Evolutionary conservation across 2,888 invertebrate species (phyloP).

Genomic region (Choristoneura rosaceana): DNA sequence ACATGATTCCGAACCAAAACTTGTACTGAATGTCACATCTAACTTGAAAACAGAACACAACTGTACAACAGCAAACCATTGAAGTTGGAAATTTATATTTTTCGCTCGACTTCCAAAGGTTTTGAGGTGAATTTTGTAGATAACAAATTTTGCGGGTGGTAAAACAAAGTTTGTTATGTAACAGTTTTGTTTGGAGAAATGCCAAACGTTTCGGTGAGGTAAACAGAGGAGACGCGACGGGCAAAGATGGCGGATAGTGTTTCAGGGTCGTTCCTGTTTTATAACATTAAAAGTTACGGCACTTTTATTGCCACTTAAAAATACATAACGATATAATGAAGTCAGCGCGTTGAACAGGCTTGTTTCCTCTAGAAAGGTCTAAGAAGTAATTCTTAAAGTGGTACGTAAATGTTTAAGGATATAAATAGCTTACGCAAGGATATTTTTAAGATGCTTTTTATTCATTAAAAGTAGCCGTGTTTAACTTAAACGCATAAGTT

Average conservation of each 20-base stretch:
- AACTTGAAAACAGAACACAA: slow-evolving; percentile 46
- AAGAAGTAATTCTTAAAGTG: not conserved
- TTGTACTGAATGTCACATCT: slow-evolving; percentile 33
- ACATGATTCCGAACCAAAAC: slow-evolving; percentile 24
- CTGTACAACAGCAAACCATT: not conserved
- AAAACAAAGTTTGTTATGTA: slow-evolving; percentile 42
- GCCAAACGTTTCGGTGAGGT: slow-evolving; percentile 50
- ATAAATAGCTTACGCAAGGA: no score
- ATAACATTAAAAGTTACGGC: slow-evolving; percentile 25
- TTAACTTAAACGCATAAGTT: no score
- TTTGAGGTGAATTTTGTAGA: slow-evolving; percentile 28
- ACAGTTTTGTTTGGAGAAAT: slow-evolving; percentile 47
- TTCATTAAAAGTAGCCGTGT: no score
- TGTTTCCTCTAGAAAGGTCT: not conserved
- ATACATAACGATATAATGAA: not conserved
- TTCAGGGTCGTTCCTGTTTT: slow-evolving; percentile 2
- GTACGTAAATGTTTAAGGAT: no score
- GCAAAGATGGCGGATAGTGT: slow-evolving; percentile 39
- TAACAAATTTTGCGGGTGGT: slow-evolving; percentile 1
- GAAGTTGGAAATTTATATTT: not conserved
- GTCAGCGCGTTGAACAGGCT: not conserved
- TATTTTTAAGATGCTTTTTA: no score
- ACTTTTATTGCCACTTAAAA: slow-evolving; percentile 9
- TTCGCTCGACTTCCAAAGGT: not conserved
- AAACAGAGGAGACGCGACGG: slow-evolving; percentile 46